Evolutionary conservation across 2,113 vertebrate genomes (phyloP), one percentile per base, ranked within the genome.

Genomic region (Delphinapterus leucas): DNA sequence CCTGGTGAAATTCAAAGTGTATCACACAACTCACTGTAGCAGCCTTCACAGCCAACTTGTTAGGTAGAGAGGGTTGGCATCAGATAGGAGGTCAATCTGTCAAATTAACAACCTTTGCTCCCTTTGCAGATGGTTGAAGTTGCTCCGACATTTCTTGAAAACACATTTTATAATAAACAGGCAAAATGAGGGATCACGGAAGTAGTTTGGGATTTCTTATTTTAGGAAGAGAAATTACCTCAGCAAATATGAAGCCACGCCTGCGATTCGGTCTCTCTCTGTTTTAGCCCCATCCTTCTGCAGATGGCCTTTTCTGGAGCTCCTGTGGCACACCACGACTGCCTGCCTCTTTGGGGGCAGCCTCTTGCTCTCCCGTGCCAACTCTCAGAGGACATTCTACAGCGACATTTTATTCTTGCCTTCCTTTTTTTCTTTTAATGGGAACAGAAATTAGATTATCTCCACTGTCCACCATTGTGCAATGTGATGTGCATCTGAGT

Each of bases 371-470:
- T 92, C 17, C 18, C 41, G 15, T 49, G 58, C 68, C 67, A 93
- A 23, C 33, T 76, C 60, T 76, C 68, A 65, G 55, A 89, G 63
- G 53, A 95, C 47, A 88, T 61, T 81, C 77, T 77, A 17, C 4
- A 60, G 33, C 53, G 47, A 68, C 8, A 79, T 65, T 68, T 68
- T 79, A 53, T 85, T 90, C 71, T 84, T 89, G 63, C 92, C 47
- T n/a, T 93, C 26, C 2, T 12, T 23, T 67, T 23, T 60, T 21
- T 47, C 60, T 70, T 68, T 68, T 58, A 83, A 38, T n/a, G 60
- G 36, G 60, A 87, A 74, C 17, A 77, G 73, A 94, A 95, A 94
- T 95, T 91, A 60, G 5, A 63, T 96, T 81, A 58, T 86, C 61
- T 87, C 44, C 18, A 87, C 55, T 89, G 18, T n/a, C 28, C 12